Base-by-base conservation (phyloP, 2,888 invertebrate species). In the Cybosia mesomella region DNA sequence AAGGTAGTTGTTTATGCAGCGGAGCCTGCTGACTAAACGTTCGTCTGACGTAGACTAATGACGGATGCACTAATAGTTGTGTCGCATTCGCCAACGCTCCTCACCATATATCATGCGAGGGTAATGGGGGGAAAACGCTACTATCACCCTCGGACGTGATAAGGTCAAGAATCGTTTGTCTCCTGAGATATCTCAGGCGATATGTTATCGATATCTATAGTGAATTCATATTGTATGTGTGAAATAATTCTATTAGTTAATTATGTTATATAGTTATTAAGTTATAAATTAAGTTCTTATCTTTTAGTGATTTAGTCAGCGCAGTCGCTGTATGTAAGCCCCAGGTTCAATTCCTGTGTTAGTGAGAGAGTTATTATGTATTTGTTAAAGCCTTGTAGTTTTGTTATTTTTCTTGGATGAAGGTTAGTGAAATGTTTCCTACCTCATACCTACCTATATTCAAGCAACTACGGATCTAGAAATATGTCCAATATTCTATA, bases 31-130 rank as follows among this genome's bases (percentile, higher is more conserved):
- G 85, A 86, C 90, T 91, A 91, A 90, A 89, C 89, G 90, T 85
- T 89, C 87, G 83, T 85, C 78, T 91, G 94, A 94, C 94, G 91
- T 90, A 89, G 95, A 95, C 93, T 94, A 95, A 95, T 95, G 95
- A 95, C 91, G 87, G 90, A 95, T 95, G 95, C 95, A 94, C 94
- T 95, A 95, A 95, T 95, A 95, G 95, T 94, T 90, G 91, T 91
- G 92, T 92, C 92, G 90, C 92, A 88, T 84, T 88, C 89, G 87
- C 87, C 86, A 79, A 81, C 84, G 84, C 84, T 79, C 69, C 77
- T 70, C 83, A 76, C 85, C 91, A 92, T 94, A 93, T 90, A 93
- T 95, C 94, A 94, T 92, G 89, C 87, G 87, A 88, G 91, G 89
- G 90, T 91, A 91, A 91, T 90, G 90, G 91, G 91, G 87, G 49